Evolutionary conservation across 2,797 vertebrate genomes (phyloP).

Genomic region (Kryptopterus vitreolus): DNA sequence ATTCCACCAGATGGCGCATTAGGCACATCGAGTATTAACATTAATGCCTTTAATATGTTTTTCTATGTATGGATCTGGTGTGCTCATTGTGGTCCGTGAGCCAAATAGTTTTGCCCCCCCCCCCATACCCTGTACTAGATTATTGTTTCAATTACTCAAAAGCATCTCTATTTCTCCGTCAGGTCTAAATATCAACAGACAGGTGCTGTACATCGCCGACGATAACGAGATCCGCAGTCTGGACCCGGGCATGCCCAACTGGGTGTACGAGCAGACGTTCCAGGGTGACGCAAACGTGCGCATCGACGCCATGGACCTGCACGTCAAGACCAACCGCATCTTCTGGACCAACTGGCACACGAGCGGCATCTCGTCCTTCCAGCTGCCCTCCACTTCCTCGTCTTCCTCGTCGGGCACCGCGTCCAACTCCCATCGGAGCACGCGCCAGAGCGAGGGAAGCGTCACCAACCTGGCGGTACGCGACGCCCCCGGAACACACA

Average conservation of each 20-base stretch:
- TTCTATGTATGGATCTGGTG: too few species aligned
- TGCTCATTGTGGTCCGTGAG: too few species aligned
- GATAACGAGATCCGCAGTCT: constrained; percentile 97
- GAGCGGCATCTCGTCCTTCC: constrained; percentile 87
- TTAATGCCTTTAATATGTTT: too few species aligned
- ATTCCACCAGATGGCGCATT: too few species aligned
- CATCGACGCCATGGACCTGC: constrained; percentile 94
- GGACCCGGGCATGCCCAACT: constrained; percentile 89
- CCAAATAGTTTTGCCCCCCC: too few species aligned
- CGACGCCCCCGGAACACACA: background rate
- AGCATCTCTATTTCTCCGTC: constrained; percentile 18
- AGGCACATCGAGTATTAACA: too few species aligned
- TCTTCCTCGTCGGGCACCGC: constrained; percentile 69
- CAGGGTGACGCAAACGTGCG: constrained; percentile 90
- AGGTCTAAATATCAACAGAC: constrained; percentile 79
- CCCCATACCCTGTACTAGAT: too few species aligned
- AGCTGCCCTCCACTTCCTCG: constrained; percentile 75
- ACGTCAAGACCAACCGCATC: constrained; percentile 91
- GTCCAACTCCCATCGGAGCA: constrained; percentile 82
- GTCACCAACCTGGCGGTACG: constrained; percentile 87
- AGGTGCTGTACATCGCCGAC: constrained; percentile 93
- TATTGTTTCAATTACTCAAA: too few species aligned
- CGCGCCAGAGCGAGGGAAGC: constrained; percentile 81
- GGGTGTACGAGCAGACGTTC: constrained; percentile 92
- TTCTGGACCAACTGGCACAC: constrained; percentile 99